Conservation (phyloP, 2,797 vertebrate species). For the Neopelma chrysocephalum region DNA sequence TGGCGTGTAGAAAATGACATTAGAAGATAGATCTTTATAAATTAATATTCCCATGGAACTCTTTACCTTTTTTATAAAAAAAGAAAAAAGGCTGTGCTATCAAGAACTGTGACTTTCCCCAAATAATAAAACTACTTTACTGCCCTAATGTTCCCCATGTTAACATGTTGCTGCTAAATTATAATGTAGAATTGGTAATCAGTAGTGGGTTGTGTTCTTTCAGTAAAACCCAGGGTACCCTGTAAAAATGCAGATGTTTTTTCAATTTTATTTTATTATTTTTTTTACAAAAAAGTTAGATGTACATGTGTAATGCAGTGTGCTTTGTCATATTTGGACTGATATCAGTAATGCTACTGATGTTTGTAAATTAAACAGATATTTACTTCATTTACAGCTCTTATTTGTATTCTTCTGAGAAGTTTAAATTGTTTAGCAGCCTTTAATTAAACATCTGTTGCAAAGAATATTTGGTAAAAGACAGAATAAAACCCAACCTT, state of each 20-base stretch:
- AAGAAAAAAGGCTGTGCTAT: constrained; percentile 84
- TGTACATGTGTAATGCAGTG: constrained; percentile 86
- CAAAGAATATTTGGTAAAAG: constrained; percentile 7
- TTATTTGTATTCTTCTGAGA: constrained; percentile 76
- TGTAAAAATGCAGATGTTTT: constrained; percentile 89
- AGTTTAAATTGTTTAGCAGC: constrained; percentile 8
- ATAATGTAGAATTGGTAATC: constrained; percentile 84
- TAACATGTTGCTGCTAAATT: constrained; percentile 99
- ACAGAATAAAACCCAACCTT: not conserved
- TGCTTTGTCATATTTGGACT: constrained; percentile 92
- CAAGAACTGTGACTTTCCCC: constrained; percentile 91
- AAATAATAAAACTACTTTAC: constrained; percentile 94
- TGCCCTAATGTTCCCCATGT: constrained; percentile 88
- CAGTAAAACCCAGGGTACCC: constrained; percentile 85
- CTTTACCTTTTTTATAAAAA: constrained; percentile 81
- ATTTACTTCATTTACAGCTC: constrained; percentile 88
- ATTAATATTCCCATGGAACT: constrained; percentile 74
- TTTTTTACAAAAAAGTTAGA: constrained; percentile 77
- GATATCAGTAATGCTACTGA: constrained; percentile 95
- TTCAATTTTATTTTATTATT: constrained; percentile 73
- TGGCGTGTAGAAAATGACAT: constrained; percentile 69
- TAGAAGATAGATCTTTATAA: constrained; percentile 85
- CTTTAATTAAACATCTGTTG: constrained; percentile 26
- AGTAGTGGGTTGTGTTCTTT: constrained; percentile 88
- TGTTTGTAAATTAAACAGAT: constrained; percentile 98